These are phyloP conservation scores for Agonopterix heracliana DNA, from an alignment of 2,888 invertebrate species.

Conservation along the genomic window DNA sequence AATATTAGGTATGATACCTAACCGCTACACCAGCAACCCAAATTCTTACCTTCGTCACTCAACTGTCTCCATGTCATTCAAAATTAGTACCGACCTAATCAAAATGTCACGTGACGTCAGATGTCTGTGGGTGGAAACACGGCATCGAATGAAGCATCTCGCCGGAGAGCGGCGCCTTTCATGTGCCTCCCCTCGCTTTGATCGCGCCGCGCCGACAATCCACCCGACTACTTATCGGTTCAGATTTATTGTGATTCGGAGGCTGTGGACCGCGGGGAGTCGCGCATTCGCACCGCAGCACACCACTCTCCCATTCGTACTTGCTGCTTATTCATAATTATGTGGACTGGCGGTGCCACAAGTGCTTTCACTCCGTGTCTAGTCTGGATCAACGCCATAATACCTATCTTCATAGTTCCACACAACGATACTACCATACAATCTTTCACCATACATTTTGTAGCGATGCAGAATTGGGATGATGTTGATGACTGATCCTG, in stretches of 20 bases:
- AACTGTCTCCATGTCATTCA: conserved; percentile 45
- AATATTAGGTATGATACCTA: too few relatives aligned
- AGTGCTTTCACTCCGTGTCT: conserved; percentile 20
- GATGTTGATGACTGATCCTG: too few relatives aligned
- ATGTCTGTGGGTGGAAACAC: conserved; percentile 52
- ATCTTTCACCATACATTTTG: too few relatives aligned
- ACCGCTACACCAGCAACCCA: background rate
- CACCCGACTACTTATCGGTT: conserved; percentile 73
- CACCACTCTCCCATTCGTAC: conserved; percentile 40
- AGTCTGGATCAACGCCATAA: too few relatives aligned
- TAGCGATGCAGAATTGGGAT: too few relatives aligned
- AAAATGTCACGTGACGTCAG: conserved; percentile 59
- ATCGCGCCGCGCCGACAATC: conserved; percentile 71
- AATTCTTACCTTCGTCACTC: conserved; percentile 42
- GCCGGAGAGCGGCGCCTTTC: conserved; percentile 53
- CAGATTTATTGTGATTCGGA: conserved; percentile 73
- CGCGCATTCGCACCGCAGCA: conserved; percentile 29
- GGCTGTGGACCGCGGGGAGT: conserved; percentile 39
- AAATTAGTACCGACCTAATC: conserved; percentile 60
- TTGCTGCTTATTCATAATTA: conserved; percentile 36
- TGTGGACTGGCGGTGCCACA: conserved; percentile 39
- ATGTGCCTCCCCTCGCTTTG: conserved; percentile 67
- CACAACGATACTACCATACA: too few relatives aligned
- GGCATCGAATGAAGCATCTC: conserved; percentile 40
- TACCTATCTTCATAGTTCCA: too few relatives aligned